Evolutionary conservation across 2,888 invertebrate genomes (phyloP).

Genomic region (Drosophila lutescens): DNA sequence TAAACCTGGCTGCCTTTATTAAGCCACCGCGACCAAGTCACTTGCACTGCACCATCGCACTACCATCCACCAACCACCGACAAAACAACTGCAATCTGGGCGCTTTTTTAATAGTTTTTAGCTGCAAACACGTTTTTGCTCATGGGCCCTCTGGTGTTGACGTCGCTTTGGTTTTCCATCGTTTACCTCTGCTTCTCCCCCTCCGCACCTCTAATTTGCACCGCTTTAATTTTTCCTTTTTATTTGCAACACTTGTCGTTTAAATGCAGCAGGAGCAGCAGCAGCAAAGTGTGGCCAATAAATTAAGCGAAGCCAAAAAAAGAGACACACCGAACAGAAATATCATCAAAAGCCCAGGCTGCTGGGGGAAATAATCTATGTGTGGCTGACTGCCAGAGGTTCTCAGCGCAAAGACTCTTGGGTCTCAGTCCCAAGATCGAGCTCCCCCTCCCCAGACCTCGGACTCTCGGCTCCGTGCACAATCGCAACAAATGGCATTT

Average conservation of each 20-base stretch:
- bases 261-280: slow-evolving; percentile 68
- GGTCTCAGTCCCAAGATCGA: slow-evolving; percentile 5
- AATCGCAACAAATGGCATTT: slow-evolving; percentile 80
- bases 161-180: slow-evolving; percentile 51
- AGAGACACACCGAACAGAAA: slow-evolving; percentile 38
- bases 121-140: slow-evolving; percentile 71
- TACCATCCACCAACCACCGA: neutral
- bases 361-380: slow-evolving; percentile 35
- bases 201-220: slow-evolving; percentile 62
- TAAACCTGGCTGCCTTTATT: slow-evolving; percentile 72
- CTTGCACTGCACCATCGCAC: slow-evolving; percentile 54
- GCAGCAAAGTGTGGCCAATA: slow-evolving; percentile 76
- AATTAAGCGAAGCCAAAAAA: slow-evolving; percentile 67
- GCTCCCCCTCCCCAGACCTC: slow-evolving; percentile 23
- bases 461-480: slow-evolving; percentile 54
- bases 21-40: slow-evolving; percentile 68
- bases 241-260: slow-evolving; percentile 80
- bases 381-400: slow-evolving; percentile 42
- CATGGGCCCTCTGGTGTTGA: slow-evolving; percentile 61
- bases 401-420: slow-evolving; percentile 26
- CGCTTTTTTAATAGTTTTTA: slow-evolving; percentile 68
- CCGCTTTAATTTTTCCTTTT: slow-evolving; percentile 78
- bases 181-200: slow-evolving; percentile 14
- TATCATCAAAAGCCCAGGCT: slow-evolving; percentile 39
- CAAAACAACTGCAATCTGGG: slow-evolving; percentile 55